Conservation (phyloP, 2,797 vertebrate genomes). For the Adrianichthys oophorus region DNA sequence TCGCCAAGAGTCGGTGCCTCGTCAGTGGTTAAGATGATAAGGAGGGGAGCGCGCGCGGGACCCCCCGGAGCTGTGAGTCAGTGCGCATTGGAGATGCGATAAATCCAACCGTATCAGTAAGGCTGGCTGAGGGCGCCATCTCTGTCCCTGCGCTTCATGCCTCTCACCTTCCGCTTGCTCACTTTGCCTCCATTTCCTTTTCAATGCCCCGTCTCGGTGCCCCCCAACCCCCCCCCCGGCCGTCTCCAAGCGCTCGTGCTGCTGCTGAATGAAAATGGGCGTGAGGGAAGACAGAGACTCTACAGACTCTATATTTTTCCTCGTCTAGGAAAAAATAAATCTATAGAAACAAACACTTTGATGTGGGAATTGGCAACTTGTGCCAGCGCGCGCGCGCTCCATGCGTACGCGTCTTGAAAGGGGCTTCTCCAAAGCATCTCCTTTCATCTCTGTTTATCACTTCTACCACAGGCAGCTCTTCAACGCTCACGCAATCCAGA, state of each 20-base stretch:
- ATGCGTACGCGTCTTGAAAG: conserved; percentile 3
- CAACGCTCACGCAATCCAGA: neutral
- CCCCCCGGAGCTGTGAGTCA: conserved; percentile 66
- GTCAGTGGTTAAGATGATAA: conserved; percentile 56
- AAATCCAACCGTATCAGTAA: conserved; percentile 62
- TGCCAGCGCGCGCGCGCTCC: conserved; percentile 1
- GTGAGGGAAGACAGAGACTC: too few relatives aligned
- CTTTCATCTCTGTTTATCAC: conserved; percentile 1
- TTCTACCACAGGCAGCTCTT: conserved; percentile 3
- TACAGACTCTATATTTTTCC: too few relatives aligned
- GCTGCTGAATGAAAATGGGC: conserved; percentile 11
- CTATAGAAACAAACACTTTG: conserved; percentile 26
- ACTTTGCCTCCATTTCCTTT: neutral
- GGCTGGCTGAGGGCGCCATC: conserved; percentile 47
- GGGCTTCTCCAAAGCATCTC: neutral
- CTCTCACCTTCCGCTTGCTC: neutral
- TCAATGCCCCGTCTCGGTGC: conserved; percentile 7
- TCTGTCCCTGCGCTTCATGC: conserved; percentile 9
- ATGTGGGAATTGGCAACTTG: conserved; percentile 31
- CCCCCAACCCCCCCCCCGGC: conserved; percentile 13
- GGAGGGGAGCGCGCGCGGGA: conserved; percentile 36
- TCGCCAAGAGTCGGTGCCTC: conserved; percentile 39
- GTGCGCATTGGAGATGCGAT: conserved; percentile 69
- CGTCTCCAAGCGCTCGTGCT: conserved; percentile 5
- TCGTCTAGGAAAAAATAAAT: neutral